Base-by-base conservation (phyloP, 2,888 invertebrate genomes). In the Drosophila anceps region DNA sequence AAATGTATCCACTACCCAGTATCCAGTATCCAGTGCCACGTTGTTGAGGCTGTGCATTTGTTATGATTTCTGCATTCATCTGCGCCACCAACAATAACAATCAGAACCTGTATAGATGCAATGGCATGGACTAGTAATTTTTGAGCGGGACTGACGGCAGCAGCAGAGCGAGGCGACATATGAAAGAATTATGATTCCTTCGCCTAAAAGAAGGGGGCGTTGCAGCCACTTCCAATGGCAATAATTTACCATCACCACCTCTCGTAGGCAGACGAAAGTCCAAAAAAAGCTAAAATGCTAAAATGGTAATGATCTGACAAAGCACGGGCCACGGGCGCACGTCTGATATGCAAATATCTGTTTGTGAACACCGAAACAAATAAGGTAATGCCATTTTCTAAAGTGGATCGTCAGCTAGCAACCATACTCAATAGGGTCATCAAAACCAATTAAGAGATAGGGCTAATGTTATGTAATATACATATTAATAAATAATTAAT, bases 51-150 rank as follows among this genome's bases (percentile, higher is more conserved):
- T 24, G 55, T 74, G 75, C 83, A 81, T 82, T 76, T 81, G 81
- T 81, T 81, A 79, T 79, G 79, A 79, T 81, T 83, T 73, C 69
- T 70, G 66, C 57, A 72, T 73, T 67, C 73, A 72, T 64, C 73
- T 64, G 66, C 69, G 71, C 73, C 89, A 76, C 73, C 89, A 76
- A 81, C 81, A 84, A 79, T 81, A 80, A 82, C 73, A 86, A 89
- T 87, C 79, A 71, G 71, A 79, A 69, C 61, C 75, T 35, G 57
- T 27, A 60, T 62, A 58, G 72, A 66, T 69, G 61, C 68, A 37
- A 35, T 46, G 33, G 48, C 76, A 64, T 58, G 60, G 66, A 44
- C 41, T 60, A 53, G 57, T 58, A 12, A 31, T 57, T 64, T 66
- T 59, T 82, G 53, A 39, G 68, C 50, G 57, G 53, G 69, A 79